Conservation (phyloP, 2,113 vertebrate genomes). For the Delphinus delphis region DNA sequence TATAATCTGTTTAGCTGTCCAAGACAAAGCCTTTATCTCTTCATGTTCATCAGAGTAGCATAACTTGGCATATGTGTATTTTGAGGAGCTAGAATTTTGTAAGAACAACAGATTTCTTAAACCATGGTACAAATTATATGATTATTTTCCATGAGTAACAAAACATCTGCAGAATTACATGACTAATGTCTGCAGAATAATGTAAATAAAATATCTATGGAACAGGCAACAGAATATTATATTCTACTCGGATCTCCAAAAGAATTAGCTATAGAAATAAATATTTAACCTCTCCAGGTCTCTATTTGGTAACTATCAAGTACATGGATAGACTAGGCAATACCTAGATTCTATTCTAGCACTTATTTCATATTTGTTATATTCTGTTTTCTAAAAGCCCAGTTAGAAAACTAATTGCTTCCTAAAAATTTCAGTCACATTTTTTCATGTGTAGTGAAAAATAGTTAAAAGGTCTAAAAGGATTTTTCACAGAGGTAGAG, state of each 20-base stretch:
- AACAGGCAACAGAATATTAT: neutral
- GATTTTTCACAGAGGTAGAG: too few species aligned
- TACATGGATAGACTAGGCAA: neutral
- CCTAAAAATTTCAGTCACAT: neutral
- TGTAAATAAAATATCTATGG: neutral
- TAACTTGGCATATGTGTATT: neutral
- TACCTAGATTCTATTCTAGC: neutral
- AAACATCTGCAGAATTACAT: neutral
- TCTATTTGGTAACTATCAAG: neutral
- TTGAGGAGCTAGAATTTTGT: neutral
- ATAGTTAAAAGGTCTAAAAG: neutral
- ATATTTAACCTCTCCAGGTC: neutral
- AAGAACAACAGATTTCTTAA: neutral
- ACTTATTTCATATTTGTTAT: neutral
- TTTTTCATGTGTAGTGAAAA: neutral
- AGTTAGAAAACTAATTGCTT: neutral
- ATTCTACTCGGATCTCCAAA: neutral
- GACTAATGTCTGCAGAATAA: neutral
- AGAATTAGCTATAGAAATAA: neutral
- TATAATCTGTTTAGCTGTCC: slow-evolving; percentile 4
- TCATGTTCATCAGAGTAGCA: neutral
- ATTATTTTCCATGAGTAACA: slow-evolving; percentile 17
- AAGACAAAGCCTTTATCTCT: neutral
- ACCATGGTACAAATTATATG: neutral
- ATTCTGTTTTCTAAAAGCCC: neutral